phyloP scores from a whole-genome alignment of 2,797 vertebrate species.

The Merluccius polli region DNA sequence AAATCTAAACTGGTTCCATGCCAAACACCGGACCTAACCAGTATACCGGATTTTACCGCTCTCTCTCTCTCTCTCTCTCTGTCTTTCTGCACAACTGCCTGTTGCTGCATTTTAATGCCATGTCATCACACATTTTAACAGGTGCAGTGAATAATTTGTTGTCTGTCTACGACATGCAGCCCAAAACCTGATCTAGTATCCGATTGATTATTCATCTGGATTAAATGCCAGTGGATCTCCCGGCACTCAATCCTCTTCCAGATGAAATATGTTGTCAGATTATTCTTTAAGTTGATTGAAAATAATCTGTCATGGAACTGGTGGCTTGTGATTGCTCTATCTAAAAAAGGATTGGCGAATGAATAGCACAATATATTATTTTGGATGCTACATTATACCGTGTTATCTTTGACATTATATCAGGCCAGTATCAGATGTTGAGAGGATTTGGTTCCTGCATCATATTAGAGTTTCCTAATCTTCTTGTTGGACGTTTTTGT shows the following conservation, averaged over 20 bases:
- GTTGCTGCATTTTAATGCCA: no score
- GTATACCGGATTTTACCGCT: no score
- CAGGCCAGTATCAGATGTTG: not conserved
- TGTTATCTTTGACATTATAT: not conserved
- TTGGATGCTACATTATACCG: not conserved
- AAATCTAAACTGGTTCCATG: not conserved
- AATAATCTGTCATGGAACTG: constrained; percentile 39
- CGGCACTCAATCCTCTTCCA: constrained; percentile 3
- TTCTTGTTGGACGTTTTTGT: not conserved
- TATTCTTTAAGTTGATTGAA: constrained; percentile 34
- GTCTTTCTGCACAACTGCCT: not conserved
- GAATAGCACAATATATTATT: constrained; percentile 14
- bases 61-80: not conserved
- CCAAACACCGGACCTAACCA: no score
- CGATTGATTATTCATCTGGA: not conserved
- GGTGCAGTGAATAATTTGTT: not conserved
- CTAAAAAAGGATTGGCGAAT: constrained; percentile 15
- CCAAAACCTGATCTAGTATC: not conserved
- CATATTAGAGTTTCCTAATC: not conserved
- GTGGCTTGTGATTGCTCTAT: constrained; percentile 31
- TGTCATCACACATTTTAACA: not conserved
- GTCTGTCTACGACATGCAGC: not conserved
- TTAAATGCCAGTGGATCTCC: constrained; percentile 14
- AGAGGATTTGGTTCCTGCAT: not conserved
- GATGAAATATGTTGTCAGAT: constrained; percentile 35